Percentiles rank a stretch among this genome's conserved stretches.
These are phyloP conservation scores for Enteromius mattozi DNA, from an alignment of 2,797 vertebrate genomes.

Conservation along the genomic window DNA sequence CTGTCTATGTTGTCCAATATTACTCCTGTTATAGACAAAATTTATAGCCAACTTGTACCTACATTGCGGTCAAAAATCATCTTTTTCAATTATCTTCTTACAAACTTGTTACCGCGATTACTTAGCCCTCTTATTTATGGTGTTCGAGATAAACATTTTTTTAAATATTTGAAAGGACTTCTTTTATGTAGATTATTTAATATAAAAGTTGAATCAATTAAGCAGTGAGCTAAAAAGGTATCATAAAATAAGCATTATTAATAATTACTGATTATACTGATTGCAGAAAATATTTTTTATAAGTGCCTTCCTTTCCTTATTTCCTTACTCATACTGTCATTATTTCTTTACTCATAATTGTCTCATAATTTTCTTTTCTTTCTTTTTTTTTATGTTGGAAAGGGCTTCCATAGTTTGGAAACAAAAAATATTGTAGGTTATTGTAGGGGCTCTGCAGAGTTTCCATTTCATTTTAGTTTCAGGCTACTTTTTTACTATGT, in stretches of 20 bases:
- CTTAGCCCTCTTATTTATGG: constrained; percentile 74
- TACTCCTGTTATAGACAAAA: background rate
- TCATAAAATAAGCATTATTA: background rate
- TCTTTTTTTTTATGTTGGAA: background rate
- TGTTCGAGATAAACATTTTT: constrained; percentile 68
- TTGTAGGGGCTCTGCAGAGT: background rate
- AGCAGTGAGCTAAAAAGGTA: background rate
- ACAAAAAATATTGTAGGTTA: background rate
- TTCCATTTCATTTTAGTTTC: background rate
- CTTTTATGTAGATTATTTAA: constrained; percentile 36
- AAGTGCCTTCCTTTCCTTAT: background rate
- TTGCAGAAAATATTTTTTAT: background rate
- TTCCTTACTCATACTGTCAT: background rate
- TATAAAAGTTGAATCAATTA: constrained; percentile 39
- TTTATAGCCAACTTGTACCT: background rate
- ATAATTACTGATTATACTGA: background rate
- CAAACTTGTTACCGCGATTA: constrained; percentile 67
- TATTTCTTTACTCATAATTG: no score
- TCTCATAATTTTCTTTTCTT: no score
- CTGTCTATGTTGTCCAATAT: background rate
- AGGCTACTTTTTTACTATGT: background rate
- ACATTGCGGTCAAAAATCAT: background rate
- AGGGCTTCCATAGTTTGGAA: background rate
- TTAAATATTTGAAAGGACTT: constrained; percentile 53
- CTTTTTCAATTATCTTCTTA: constrained; percentile 13